Evolutionary conservation across 1,140 invertebrate species (phyloP).

Genomic region (Gerris buenoi): DNA sequence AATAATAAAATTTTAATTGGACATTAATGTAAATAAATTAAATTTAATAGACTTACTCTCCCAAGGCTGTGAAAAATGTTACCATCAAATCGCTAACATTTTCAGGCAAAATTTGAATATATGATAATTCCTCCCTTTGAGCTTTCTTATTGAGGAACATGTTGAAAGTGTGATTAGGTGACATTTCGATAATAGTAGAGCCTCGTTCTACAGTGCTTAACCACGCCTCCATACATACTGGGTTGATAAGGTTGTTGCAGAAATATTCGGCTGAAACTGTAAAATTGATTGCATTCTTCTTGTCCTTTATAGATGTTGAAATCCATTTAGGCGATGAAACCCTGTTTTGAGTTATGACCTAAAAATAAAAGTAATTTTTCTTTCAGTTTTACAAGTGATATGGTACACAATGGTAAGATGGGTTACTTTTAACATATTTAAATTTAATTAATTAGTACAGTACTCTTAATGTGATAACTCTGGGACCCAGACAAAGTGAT

Average conservation of each 20-base stretch:
- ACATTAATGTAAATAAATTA: too few relatives aligned
- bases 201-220: slow-evolving; percentile 16
- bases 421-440: too few relatives aligned
- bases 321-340: slow-evolving; percentile 63
- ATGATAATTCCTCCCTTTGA: background rate
- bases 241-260: slow-evolving; percentile 57
- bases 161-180: slow-evolving; percentile 54
- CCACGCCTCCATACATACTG: slow-evolving; percentile 22
- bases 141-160: background rate
- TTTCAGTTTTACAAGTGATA: too few relatives aligned
- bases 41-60: background rate
- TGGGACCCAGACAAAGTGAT: too few relatives aligned
- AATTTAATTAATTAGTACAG: too few relatives aligned
- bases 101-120: background rate
- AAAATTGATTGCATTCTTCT: background rate
- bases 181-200: slow-evolving; percentile 41
- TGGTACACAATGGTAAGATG: too few relatives aligned
- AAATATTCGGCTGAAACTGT: slow-evolving; percentile 61
- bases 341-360: slow-evolving; percentile 48
- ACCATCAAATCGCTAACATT: background rate
- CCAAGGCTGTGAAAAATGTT: background rate
- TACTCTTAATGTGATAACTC: too few relatives aligned
- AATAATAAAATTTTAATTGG: too few relatives aligned
- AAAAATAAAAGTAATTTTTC: slow-evolving; percentile 13
- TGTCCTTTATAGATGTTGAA: slow-evolving; percentile 65